Evolutionary conservation across 2,888 invertebrate genomes (phyloP), one percentile per base, ranked within the genome.

Genomic region (Synanthedon andrenaeformis): DNA sequence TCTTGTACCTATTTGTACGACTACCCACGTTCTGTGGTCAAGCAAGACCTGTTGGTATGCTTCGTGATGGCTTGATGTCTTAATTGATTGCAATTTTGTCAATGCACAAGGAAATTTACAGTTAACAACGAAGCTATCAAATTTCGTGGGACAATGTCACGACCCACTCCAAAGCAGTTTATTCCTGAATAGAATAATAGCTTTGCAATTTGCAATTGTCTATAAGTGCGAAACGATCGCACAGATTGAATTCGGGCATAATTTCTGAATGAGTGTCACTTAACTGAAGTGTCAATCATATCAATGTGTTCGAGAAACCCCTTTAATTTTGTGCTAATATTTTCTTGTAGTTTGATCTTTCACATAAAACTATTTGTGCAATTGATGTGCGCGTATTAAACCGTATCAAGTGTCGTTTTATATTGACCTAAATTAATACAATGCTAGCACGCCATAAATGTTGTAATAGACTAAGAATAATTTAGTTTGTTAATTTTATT

Each of bases 161-260:
- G 57, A 57, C 55, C 55, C 35, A 35, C 35, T 35, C 35, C 10
- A 35, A 53, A 48, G 51, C 53, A 55, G 56, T 57, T n/a, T 51
- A 13, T 42, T 54, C 53, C 59, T 59, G 63, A 78, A 82, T 79
- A 72, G 78, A 67, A 79, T 82, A 80, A 81, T 82, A 63, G 70
- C 55, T 54, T 61, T 59, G 64, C 71, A 76, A 76, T 76, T 76
- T 62, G 64, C 61, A 56, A 59, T 63, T 59, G 59, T 53, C 45
- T 45, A 45, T 45, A 45, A 45, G 45, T 45, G 45, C 51, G 54
- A 42, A 41, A 14, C 41, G 1, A 14, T 41, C 13, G 12, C 35
- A 35, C 35, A 45, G 45, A 45, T 45, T 45, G 14, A 45, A 45
- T 45, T 45, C 14, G 45, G 45, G n/a, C 14, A 45, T 5, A 35